Base-by-base conservation (phyloP, 2,888 invertebrate species). In the Apamea sordens region DNA sequence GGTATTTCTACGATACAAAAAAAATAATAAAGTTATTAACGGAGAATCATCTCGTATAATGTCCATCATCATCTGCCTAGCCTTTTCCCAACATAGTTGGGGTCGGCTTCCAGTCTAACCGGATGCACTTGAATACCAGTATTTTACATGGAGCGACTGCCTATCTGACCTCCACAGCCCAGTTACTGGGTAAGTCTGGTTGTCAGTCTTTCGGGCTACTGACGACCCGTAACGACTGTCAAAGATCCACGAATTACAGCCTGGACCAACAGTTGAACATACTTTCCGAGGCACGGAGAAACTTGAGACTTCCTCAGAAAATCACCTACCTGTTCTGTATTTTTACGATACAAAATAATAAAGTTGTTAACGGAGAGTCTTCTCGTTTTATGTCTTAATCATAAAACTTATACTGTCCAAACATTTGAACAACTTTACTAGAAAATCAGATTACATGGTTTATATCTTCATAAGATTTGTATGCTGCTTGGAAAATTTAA, bases 401-500 rank as follows among this genome's bases (percentile, higher is more conserved):
- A 80, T 88, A 87, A 89, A 87, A 86, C 50, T 71, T 77, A 77
- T 73, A 72, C 50, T 61, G 76, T 84, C 77, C 71, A 72, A 88
- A 84, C 50, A 78, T 85, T 81, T 89, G 72, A 83, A 78, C 69
- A 76, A 47, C 80, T 75, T 80, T 36, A 75, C 63, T 69, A n/a
- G 65, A 65, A 82, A 85, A 88, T 85, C 83, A 64, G 85, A 83
- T 85, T 83, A 84, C 74, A 77, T 59, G 73, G 77, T 80, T 68
- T 81, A 81, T 74, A 53, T 79, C 71, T 84, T 70, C 71, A 83
- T 82, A 79, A 78, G 50, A 75, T 77, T 76, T 80, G 64, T 74
- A 36, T 53, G 32, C 5, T 68, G 50, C 50, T 78, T 47, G 21
- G 32, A 73, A 50, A 50, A 24, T 21, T 63, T 73, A 32, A 81